Percentiles rank a stretch among this genome's conserved stretches.
These are phyloP conservation scores for Notothenia coriiceps DNA, from an alignment of 2,113 vertebrate genomes.

Conservation along the genomic window DNA sequence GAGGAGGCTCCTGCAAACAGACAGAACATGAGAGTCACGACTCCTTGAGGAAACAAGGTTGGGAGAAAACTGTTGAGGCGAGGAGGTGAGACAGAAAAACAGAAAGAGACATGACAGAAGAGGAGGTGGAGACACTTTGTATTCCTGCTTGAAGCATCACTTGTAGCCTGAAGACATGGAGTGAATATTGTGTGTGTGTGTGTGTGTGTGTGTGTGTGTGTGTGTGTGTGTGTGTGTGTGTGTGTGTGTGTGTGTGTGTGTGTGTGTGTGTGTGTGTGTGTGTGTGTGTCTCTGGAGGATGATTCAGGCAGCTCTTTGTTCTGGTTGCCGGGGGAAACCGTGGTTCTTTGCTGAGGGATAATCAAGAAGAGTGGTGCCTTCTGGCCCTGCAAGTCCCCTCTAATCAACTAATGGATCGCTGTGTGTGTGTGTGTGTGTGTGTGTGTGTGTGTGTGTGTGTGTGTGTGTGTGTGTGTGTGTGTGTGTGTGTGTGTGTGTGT, in stretches of 20 bases:
- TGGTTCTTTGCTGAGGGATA: slow-evolving; percentile 64
- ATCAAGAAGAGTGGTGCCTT: slow-evolving; percentile 73
- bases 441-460: neutral
- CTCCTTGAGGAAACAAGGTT: neutral
- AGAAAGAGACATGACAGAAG: neutral
- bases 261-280: neutral
- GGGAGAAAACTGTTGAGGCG: slow-evolving; percentile 1
- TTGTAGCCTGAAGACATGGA: slow-evolving; percentile 23
- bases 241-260: too few species aligned
- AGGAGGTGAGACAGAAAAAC: neutral
- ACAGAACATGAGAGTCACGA: slow-evolving; percentile 31
- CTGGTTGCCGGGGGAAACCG: slow-evolving; percentile 65
- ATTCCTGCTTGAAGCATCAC: slow-evolving; percentile 17
- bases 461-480: slow-evolving; percentile 13
- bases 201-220: neutral
- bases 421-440: slow-evolving; percentile 16
- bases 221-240: slow-evolving; percentile 1
- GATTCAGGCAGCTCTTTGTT: slow-evolving; percentile 63
- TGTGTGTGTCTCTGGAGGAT: slow-evolving; percentile 11
- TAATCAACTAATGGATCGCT: slow-evolving; percentile 76
- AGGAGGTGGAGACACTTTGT: slow-evolving; percentile 23
- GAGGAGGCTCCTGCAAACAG: slow-evolving; percentile 8
- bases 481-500: neutral
- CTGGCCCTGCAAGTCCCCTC: slow-evolving; percentile 47
- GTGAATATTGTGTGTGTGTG: slow-evolving; percentile 14